Evolutionary conservation across 2,888 invertebrate genomes (phyloP), one percentile per base, ranked within the genome.

Genomic region (Ornithoptera alexandrae): DNA sequence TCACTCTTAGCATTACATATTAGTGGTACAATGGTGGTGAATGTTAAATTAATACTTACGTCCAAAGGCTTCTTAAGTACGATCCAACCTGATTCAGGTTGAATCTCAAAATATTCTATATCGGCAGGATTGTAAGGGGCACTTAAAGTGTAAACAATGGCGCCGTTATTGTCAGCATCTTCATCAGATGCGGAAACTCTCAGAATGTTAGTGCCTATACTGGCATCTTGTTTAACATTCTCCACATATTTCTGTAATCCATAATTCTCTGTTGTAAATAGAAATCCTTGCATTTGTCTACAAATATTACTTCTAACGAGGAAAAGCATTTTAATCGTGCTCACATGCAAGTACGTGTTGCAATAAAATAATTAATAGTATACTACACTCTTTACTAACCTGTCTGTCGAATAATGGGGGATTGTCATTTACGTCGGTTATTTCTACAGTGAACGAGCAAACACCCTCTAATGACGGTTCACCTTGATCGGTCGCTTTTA

Each of bases 401-500:
- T 98, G 98, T 93, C 98, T 94, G 92, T 98, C 98, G 88, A 98
- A 98, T 66, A 98, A 91, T 12, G 98, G 98, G 10, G 98, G 98
- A 89, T 99, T 99, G 86, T 99, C 99, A 84, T 99, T 99, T 61
- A 98, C 97, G 87, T 99, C 99, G 1, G 98, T 98, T 67, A 99
- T 98, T 93, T 98, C 98, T 62, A 98, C 98, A 20, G 98, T 98
- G 86, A 99, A 99, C 10, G 99, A 99, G 88, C 99, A 99, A 75
- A 99, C 98, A 39, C 99, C 98, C 89, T 99, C 99, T 76, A 99
- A 89, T 0, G 98, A 98, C 1, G 99, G 98, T 85, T 98, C 98
- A n/a, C 99, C 99, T 85, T 98, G 97, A 94, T 99, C 99, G 0
- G 98, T 98, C 7, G 99, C 99, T 90, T 99, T 98, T 0, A 99